Conservation (phyloP, 2,888 invertebrate genomes). For the Copidosoma aretas region DNA sequence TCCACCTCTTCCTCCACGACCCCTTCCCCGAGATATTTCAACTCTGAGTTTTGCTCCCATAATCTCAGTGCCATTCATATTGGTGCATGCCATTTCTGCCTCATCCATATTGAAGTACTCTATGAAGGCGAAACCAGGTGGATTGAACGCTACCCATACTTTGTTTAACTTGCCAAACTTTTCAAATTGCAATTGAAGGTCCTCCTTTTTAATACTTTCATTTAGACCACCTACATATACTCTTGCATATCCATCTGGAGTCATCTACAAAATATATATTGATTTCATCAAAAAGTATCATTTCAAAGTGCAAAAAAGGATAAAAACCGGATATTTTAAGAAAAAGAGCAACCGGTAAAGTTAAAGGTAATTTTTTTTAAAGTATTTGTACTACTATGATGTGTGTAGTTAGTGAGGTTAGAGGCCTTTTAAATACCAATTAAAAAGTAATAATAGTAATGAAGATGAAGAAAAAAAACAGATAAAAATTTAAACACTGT, state of each 20-base stretch:
- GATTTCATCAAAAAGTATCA: no score
- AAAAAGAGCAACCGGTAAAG: no score
- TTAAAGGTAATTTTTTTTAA: no score
- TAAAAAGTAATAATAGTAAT: no score
- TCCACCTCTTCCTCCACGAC: constrained; percentile 72
- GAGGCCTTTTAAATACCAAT: no score
- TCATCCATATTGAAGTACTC: constrained; percentile 89
- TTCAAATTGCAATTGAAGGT: constrained; percentile 87
- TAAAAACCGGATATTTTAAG: no score
- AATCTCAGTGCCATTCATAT: constrained; percentile 86
- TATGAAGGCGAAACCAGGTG: constrained; percentile 93
- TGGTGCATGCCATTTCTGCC: constrained; percentile 88
- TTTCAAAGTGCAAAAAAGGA: no score
- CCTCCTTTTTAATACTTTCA: constrained; percentile 89
- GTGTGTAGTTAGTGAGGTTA: no score
- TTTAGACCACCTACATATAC: constrained; percentile 90
- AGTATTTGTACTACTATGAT: no score
- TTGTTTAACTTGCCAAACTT: constrained; percentile 91
- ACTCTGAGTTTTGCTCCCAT: constrained; percentile 87
- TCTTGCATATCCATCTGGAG: constrained; percentile 68
- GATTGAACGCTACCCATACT: constrained; percentile 93
- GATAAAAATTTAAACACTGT: no score
- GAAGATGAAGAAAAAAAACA: no score
- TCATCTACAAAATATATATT: constrained; percentile 49
- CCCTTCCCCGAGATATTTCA: constrained; percentile 84